A percentile compares a stretch with the other conserved stretches of the same genome.
Evolutionary conservation across 2,797 vertebrate genomes (phyloP).

Genomic region (Urophycis tenuis): DNA sequence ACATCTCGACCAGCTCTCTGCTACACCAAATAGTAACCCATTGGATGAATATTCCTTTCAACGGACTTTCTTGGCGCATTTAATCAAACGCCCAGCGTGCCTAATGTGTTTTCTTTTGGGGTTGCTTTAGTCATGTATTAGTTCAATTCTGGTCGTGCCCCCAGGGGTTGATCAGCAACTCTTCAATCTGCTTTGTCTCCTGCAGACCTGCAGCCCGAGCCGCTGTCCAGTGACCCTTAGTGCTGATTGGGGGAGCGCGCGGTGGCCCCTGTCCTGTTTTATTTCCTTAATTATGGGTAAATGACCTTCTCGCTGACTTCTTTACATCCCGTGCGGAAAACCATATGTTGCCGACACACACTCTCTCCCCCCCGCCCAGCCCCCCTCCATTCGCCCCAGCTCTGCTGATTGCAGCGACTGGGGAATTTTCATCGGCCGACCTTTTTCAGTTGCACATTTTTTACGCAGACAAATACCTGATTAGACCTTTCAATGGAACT

Average conservation of each 20-base stretch:
- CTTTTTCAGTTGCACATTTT: conserved; percentile 20
- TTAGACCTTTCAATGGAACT: conserved; percentile 15
- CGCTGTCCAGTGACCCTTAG: conserved; percentile 80
- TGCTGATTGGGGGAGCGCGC: conserved; percentile 72
- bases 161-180: conserved; percentile 3
- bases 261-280: conserved; percentile 72
- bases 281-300: conserved; percentile 76
- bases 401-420: conserved; percentile 29
- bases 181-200: conserved; percentile 5
- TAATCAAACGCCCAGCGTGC: conserved; percentile 4
- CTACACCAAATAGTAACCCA: too few relatives aligned
- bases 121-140: conserved; percentile 15
- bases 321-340: conserved; percentile 26
- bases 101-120: conserved; percentile 24
- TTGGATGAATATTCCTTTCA: neutral
- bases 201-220: conserved; percentile 51
- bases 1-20: too few relatives aligned
- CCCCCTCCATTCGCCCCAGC: neutral
- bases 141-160: conserved; percentile 3
- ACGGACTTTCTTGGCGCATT: neutral
- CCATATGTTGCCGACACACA: conserved; percentile 24
- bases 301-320: conserved; percentile 57
- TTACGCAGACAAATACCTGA: conserved; percentile 16
- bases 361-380: neutral
- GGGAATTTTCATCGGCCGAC: conserved; percentile 33